A percentile compares a stretch with the other conserved stretches of the same genome.
These are phyloP conservation scores for Andrena hattorfiana DNA, from an alignment of 2,888 invertebrate species.

Conservation along the genomic window DNA sequence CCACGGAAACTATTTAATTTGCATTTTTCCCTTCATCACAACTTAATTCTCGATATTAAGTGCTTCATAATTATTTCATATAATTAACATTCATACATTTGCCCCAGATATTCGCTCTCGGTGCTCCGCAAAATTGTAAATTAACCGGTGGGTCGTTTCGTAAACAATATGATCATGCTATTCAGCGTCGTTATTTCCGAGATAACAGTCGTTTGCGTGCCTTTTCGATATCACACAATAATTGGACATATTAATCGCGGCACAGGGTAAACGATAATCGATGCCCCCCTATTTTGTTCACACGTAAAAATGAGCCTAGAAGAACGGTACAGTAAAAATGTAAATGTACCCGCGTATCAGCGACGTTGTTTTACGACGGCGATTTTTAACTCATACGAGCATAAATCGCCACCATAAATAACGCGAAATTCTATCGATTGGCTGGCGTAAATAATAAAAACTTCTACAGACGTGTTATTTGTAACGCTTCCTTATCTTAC, in stretches of 20 bases:
- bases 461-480: slow-evolving; percentile 5
- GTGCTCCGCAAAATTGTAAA: background rate
- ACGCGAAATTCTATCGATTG: slow-evolving; percentile 30
- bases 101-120: slow-evolving; percentile 11
- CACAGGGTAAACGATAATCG: slow-evolving; percentile 18
- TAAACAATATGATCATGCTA: slow-evolving; percentile 24
- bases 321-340: slow-evolving; percentile 26
- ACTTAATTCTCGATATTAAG: background rate
- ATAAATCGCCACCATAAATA: slow-evolving; percentile 28
- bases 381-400: slow-evolving; percentile 18
- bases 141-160: background rate
- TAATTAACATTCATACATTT: slow-evolving; percentile 20
- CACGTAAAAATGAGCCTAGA: background rate
- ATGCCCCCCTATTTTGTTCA: background rate
- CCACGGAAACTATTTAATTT: slow-evolving; percentile 23
- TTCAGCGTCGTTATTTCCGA: slow-evolving; percentile 10
- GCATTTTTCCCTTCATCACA: slow-evolving; percentile 17
- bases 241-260: slow-evolving; percentile 7
- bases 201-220: background rate
- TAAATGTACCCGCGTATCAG: slow-evolving; percentile 15
- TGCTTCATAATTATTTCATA: background rate
- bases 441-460: slow-evolving; percentile 27
- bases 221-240: slow-evolving; percentile 22
- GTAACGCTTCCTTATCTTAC: background rate
- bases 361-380: slow-evolving; percentile 3